These are phyloP conservation scores for Sarcophaga peregrina DNA, from an alignment of 1,140 invertebrate species.

Conservation along the genomic window DNA sequence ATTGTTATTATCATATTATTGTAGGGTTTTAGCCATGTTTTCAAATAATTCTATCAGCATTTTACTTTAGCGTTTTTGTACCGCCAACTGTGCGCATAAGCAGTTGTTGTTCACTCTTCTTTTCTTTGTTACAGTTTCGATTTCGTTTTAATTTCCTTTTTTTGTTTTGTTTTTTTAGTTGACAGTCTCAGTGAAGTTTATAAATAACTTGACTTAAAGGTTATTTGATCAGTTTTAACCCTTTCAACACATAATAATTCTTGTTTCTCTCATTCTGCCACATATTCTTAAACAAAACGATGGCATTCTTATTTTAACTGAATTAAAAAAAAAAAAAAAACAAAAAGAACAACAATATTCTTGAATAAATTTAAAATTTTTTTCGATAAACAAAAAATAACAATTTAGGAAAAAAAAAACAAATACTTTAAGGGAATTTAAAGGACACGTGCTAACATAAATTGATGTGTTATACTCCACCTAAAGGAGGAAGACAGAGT, in stretches of 20 bases:
- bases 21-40: constrained; percentile 37
- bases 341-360: no score
- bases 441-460: background rate
- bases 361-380: no score
- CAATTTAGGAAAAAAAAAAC: background rate
- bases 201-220: constrained; percentile 37
- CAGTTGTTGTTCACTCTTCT: constrained; percentile 21
- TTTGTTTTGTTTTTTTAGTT: background rate
- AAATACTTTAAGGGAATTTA: background rate
- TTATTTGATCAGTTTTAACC: constrained; percentile 40
- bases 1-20: background rate
- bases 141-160: background rate
- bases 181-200: constrained; percentile 12
- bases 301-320: background rate
- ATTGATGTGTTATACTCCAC: no score
- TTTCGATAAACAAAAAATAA: no score
- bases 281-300: background rate
- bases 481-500: no score
- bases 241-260: constrained; percentile 41
- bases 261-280: background rate
- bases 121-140: background rate
- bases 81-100: constrained; percentile 39
- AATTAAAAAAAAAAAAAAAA: background rate
- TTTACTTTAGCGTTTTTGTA: background rate
- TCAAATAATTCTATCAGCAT: background rate